Percentiles rank a stretch among this genome's conserved stretches.
Conservation (phyloP, 2,888 invertebrate species). For the Dendrolimus houi region DNA sequence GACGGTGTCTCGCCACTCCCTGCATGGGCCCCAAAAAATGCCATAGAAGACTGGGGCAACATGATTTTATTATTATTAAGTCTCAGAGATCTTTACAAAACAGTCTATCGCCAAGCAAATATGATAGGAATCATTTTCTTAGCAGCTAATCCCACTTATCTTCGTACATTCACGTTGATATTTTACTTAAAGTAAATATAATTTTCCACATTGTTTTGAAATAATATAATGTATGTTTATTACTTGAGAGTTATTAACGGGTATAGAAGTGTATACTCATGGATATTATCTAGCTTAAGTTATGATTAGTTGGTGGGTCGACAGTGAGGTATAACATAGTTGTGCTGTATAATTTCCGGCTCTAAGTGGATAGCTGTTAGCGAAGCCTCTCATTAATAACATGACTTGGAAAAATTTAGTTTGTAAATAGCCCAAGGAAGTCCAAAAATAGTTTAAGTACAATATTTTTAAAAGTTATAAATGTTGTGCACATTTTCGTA, state of each 20-base stretch:
- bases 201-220: neutral
- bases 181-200: no score
- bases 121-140: conserved; percentile 7
- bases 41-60: no score
- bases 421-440: neutral
- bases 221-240: conserved; percentile 12
- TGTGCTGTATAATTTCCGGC: conserved; percentile 60
- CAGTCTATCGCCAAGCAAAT: neutral
- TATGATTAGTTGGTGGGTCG: neutral
- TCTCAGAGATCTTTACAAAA: neutral
- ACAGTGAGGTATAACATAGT: conserved; percentile 5
- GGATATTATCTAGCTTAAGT: neutral
- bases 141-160: conserved; percentile 9
- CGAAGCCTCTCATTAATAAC: neutral
- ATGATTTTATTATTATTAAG: no score
- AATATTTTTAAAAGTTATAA: conserved; percentile 7
- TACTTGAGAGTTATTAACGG: conserved; percentile 14
- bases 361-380: conserved; percentile 54
- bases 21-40: no score
- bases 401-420: conserved; percentile 23
- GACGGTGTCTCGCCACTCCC: no score
- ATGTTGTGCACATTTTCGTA: no score
- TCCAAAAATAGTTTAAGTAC: conserved; percentile 1
- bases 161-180: neutral
- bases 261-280: conserved; percentile 4